Conservation (phyloP, 2,888 invertebrate species). For the Ophion costatus region DNA sequence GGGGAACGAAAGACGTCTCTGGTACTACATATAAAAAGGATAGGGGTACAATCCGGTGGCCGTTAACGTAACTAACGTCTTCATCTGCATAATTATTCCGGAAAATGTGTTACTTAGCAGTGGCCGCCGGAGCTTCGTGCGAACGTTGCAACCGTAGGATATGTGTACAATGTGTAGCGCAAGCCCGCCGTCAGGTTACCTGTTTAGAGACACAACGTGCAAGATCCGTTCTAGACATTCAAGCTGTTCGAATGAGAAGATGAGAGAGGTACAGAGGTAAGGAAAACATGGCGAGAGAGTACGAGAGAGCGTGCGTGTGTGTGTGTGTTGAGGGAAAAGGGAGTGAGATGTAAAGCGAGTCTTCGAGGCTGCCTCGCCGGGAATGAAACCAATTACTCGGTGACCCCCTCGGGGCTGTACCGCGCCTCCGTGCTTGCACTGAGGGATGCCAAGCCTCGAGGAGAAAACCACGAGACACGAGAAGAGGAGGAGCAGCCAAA, state of each 20-base stretch:
- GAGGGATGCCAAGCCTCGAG: slow-evolving; percentile 65
- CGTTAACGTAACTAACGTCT: slow-evolving; percentile 81
- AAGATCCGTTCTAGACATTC: slow-evolving; percentile 48
- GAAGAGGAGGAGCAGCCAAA: slow-evolving; percentile 58
- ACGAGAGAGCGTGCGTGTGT: not conserved
- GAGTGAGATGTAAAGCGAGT: slow-evolving; percentile 57
- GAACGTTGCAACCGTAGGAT: slow-evolving; percentile 48
- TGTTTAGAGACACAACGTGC: slow-evolving; percentile 66
- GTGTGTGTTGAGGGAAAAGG: slow-evolving; percentile 28
- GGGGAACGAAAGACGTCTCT: slow-evolving; percentile 21
- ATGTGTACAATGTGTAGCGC: slow-evolving; percentile 33
- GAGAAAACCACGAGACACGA: slow-evolving; percentile 61
- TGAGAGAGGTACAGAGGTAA: slow-evolving; percentile 8
- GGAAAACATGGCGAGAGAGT: slow-evolving; percentile 27
- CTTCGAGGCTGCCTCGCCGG: slow-evolving; percentile 79
- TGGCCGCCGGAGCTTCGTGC: slow-evolving; percentile 68
- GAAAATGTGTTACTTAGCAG: slow-evolving; percentile 79
- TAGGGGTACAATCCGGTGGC: slow-evolving; percentile 60
- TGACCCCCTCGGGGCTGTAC: slow-evolving; percentile 78
- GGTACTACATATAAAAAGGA: slow-evolving; percentile 40
- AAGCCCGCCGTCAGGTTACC: slow-evolving; percentile 54
- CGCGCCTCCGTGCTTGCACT: slow-evolving; percentile 65
- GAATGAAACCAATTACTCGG: slow-evolving; percentile 83
- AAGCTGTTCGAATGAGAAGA: slow-evolving; percentile 41
- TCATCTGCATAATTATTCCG: slow-evolving; percentile 82